Conservation (phyloP, 2,113 vertebrate genomes). For the Crotophaga sulcirostris region DNA sequence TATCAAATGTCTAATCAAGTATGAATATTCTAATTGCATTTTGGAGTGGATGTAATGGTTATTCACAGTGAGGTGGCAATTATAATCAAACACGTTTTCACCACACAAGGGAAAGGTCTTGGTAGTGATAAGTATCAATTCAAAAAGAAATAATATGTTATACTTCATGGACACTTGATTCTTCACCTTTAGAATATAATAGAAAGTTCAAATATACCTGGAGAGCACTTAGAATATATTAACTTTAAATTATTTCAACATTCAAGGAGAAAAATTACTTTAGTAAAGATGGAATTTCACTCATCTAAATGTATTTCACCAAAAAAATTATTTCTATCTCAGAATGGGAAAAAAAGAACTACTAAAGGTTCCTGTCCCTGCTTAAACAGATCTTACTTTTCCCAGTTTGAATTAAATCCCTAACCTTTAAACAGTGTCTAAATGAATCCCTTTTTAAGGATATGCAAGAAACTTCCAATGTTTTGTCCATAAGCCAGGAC, state of each 20-base stretch:
- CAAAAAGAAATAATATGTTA: conserved; percentile 14
- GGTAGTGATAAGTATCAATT: neutral
- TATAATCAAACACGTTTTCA: conserved; percentile 18
- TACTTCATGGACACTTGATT: conserved; percentile 2
- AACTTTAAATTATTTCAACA: neutral
- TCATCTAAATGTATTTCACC: neutral
- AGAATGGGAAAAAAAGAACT: neutral
- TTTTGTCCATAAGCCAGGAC: neutral
- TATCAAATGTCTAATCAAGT: conserved; percentile 19
- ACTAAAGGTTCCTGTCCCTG: neutral
- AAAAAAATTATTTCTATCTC: neutral
- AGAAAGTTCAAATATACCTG: neutral
- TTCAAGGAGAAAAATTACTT: neutral
- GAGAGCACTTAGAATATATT: neutral
- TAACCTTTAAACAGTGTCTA: neutral
- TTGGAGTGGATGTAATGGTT: conserved; percentile 16
- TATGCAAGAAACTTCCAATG: neutral
- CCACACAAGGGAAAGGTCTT: neutral
- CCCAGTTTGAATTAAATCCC: neutral
- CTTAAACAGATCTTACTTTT: neutral
- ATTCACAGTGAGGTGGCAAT: conserved; percentile 7
- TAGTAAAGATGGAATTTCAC: neutral
- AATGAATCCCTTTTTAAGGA: neutral
- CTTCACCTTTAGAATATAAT: neutral
- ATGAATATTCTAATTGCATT: conserved; percentile 3